Percentiles rank a stretch among this genome's conserved stretches.
Conservation (phyloP, 1,140 invertebrate species). For the Magallana angulata region DNA sequence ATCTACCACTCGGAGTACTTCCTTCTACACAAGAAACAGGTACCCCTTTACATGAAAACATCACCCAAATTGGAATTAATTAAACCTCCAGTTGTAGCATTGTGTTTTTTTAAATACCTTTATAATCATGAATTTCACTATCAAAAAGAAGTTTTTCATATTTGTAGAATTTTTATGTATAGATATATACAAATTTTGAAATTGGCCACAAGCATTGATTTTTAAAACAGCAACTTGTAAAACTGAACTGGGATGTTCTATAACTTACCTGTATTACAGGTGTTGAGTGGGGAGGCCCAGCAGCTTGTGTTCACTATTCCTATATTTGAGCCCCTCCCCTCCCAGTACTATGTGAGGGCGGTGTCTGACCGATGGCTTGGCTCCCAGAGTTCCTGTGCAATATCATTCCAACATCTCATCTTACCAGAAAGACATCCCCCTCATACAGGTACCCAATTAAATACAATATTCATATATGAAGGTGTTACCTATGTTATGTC, state of each 20-base stretch:
- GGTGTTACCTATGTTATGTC: no score
- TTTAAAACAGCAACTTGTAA: no score
- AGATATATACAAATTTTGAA: no score
- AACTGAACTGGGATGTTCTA: no score
- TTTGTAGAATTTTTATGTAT: no score
- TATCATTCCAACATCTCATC: constrained; percentile 94
- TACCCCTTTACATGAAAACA: constrained; percentile 71
- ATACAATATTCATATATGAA: no score
- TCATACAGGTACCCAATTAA: constrained; percentile 86
- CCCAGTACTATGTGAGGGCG: constrained; percentile 93
- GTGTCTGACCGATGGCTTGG: constrained; percentile 95
- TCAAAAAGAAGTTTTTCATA: no score
- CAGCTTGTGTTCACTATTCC: constrained; percentile 97
- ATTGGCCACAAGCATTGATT: no score
- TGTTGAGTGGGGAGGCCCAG: constrained; percentile 86
- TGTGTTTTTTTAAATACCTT: no score
- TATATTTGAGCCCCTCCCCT: constrained; percentile 92
- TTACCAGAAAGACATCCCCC: constrained; percentile 95
- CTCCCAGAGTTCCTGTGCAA: constrained; percentile 85
- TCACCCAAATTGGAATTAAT: no score
- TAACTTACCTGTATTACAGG: constrained; percentile 75
- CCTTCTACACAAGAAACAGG: constrained; percentile 92
- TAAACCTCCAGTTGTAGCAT: no score
- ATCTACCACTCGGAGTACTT: constrained; percentile 99
- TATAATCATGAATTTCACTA: no score